Evolutionary conservation across 2,888 invertebrate genomes (phyloP), one percentile per base, ranked within the genome.

Genomic region (Anarsia innoxiella): DNA sequence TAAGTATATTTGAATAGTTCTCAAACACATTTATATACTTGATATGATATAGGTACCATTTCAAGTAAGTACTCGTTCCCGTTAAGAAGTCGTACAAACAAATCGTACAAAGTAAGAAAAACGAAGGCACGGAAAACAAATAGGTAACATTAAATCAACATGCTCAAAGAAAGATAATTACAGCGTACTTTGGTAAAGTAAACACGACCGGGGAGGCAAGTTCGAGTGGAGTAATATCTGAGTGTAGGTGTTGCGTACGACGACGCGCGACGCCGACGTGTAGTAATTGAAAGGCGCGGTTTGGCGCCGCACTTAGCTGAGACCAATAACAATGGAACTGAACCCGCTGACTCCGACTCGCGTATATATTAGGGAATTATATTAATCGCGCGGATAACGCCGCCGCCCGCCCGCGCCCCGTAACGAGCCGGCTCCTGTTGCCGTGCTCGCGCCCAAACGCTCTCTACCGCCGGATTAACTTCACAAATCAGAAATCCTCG

Each of bases 351-450:
- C 60, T n/a, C n/a, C n/a, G n/a, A n/a, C 64, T 56, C 63, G 70
- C 61, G 62, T 74, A 76, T 78, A 77, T 78, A 78, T 78, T 75
- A 73, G 62, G 62, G 76, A 69, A 76, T 79, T 77, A 76, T 73
- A 75, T 76, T 78, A 79, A 77, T 74, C 68, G 65, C 52, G 65
- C 52, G 59, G 66, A 65, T 70, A 68, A 66, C 53, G 52, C 56
- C 49, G 49, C 55, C 44, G 46, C n/a, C n/a, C n/a, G n/a, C n/a
- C n/a, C n/a, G n/a, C n/a, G n/a, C n/a, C n/a, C 8, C 19, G 44
- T 42, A 42, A 46, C 44, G 38, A 42, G 36, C 16, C 11, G 29
- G 11, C 39, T 32, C 29, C 8, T 31, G 15, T 23, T 10, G 15
- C 26, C 26, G 23, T 2, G 16, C 8, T 2, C 28, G 13, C 10